Evolutionary conservation across 1,140 invertebrate genomes (phyloP).

Genomic region (Neuroterus valhalla): DNA sequence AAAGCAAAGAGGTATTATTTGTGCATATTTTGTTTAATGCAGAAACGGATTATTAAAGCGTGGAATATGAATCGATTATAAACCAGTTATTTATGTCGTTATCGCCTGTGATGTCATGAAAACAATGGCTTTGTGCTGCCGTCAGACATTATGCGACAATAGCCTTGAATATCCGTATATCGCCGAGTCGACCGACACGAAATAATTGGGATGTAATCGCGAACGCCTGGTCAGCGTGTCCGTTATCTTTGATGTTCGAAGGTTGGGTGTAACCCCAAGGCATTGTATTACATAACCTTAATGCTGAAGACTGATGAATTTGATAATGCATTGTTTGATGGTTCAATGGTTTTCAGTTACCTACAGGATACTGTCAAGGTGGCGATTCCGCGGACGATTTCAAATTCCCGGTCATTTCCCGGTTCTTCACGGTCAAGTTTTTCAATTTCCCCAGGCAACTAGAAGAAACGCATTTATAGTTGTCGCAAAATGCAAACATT

Average conservation of each 20-base stretch:
- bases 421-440: no score
- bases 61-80: conserved; percentile 58
- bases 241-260: conserved; percentile 24
- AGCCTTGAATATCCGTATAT: conserved; percentile 62
- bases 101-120: conserved; percentile 58
- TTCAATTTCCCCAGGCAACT: no score
- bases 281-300: background rate
- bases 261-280: conserved; percentile 13
- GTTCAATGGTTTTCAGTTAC: background rate
- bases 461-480: no score
- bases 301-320: conserved; percentile 19
- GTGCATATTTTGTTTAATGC: background rate
- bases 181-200: conserved; percentile 44
- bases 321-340: conserved; percentile 6
- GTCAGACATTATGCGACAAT: conserved; percentile 68
- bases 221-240: conserved; percentile 42
- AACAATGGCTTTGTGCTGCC: conserved; percentile 68
- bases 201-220: conserved; percentile 67
- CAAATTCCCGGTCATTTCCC: no score
- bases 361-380: no score
- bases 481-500: no score
- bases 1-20: background rate
- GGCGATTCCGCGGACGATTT: no score
- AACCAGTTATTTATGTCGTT: conserved; percentile 67
- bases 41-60: conserved; percentile 39